Evolutionary conservation across 2,888 invertebrate genomes (phyloP).

Genomic region (Amphipyra tragopoginis): DNA sequence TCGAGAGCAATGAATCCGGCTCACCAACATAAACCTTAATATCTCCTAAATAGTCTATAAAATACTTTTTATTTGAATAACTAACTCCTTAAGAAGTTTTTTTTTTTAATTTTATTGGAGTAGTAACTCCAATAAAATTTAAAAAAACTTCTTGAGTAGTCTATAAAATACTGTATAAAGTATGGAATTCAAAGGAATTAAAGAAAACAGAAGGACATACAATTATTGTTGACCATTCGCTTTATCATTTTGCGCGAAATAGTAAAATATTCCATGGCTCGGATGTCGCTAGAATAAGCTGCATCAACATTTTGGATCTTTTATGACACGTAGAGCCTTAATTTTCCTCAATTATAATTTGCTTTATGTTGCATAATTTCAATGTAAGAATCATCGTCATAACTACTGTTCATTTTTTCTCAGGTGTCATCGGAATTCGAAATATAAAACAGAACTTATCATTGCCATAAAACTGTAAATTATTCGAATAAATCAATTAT

Average conservation of each 20-base stretch:
- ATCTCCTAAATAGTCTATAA: no score
- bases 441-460: not conserved
- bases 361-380: not conserved
- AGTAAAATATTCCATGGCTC: not conserved
- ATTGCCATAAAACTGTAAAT: no score
- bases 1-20: no score
- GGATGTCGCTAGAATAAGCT: not conserved
- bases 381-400: not conserved
- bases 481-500: no score
- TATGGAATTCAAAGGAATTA: no score
- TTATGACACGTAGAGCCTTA: not conserved
- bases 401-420: not conserved
- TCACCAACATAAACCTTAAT: no score
- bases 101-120: no score
- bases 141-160: no score
- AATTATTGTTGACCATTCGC: not conserved
- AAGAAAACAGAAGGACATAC: not conserved
- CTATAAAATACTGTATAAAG: no score
- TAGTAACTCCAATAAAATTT: no score
- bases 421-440: not conserved
- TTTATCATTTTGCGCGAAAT: not conserved
- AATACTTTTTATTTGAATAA: no score
- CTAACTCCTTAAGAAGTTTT: no score
- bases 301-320: not conserved
- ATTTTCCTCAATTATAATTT: constrained; percentile 6